Base-by-base conservation (phyloP, 2,797 vertebrate species). In the Esox masquinongy region DNA sequence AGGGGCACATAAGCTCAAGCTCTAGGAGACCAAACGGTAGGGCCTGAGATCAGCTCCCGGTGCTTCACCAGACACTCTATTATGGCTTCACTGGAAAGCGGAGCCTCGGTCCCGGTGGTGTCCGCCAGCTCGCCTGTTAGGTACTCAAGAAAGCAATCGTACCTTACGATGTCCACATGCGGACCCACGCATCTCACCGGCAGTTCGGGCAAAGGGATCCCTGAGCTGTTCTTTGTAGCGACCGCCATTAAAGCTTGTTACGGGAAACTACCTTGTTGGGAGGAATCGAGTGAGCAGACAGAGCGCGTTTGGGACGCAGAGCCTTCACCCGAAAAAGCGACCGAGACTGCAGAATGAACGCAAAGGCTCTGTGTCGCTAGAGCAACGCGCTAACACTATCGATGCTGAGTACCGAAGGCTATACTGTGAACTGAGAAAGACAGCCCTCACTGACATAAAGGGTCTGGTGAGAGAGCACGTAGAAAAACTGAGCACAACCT, bases 221-320 rank as follows among this genome's bases (percentile, higher is more conserved):
- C 68, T 22, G 36, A 24, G 5, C 34, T 56, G 34, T 81, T 81
- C 16, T 81, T 78, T 3, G 16, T 81, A 1, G 70, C 70, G 0
- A 78, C 9, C 0, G 70, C 66, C 66, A 76, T 81, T 0, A 76
- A 78, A 8, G 80, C 74, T 0, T 81, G 77, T 11, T 79, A 81
- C 6, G 71, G 80, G 0, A 26, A 2, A 1, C 50, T 82, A 3
- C 29, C 50, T 31, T 24, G 0, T 16, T n/a, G 68, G 66, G 34
- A 68, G 64, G 22, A 19, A 9, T 64, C 61, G 24, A 64, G 61
- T 15, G n/a, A 4, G 2, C 67, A 59, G 2, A 26, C 0, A 51
- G 50, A 15, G 3, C 16, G 0, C 14, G 16, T 22, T 1, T 0
- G 3, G 1, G 0, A 12, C 9, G 14, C 2, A 0, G 26, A 15